Evolutionary conservation across 2,888 invertebrate genomes (phyloP), one percentile per base, ranked within the genome.

Genomic region (Prenolepis imparis): DNA sequence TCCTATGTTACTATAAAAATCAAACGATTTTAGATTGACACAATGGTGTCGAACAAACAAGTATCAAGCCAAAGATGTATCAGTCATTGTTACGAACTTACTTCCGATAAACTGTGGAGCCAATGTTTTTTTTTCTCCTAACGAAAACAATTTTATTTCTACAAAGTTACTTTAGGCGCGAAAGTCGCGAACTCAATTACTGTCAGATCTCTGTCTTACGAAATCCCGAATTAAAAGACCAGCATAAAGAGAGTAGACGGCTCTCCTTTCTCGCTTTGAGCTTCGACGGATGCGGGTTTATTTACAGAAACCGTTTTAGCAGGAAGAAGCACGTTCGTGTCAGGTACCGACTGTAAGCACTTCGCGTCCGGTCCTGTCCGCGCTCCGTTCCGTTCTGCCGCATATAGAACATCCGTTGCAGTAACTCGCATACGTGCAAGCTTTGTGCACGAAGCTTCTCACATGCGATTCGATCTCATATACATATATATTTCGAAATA

Each of bases 341-440:
- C 91, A 90, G 90, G 91, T 92, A 92, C 87, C 82, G 64, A 24
- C n/a, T 82, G 85, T 84, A 85, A 86, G 86, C 83, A 82, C 83
- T 67, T 24, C 83, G 74, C 93, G 91, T 93, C 93, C 93, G 93
- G 93, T 92, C 87, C 88, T 80, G 32, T 80, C 57, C 72, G 78
- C 72, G 78, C 41, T 78, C 59, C 78, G 78, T 72, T 80, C 72
- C 78, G 70, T 80, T 80, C 78, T 72, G 89, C 91, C 93, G 90
- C 92, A 91, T 93, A 93, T 92, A 93, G 92, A 92, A 93, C 92
- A 93, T 93, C 93, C 93, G 93, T 89, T 91, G 77, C 70, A 15
- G 15, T 64, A 18, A 24, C 84, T 32, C 85, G 83, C 68, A 55
- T 67, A 32, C 61, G 28, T 52, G 55, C 57, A 15, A 70, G 41